Base-by-base conservation (phyloP, 1,140 invertebrate species). In the Leptoteleia sp. region DNA sequence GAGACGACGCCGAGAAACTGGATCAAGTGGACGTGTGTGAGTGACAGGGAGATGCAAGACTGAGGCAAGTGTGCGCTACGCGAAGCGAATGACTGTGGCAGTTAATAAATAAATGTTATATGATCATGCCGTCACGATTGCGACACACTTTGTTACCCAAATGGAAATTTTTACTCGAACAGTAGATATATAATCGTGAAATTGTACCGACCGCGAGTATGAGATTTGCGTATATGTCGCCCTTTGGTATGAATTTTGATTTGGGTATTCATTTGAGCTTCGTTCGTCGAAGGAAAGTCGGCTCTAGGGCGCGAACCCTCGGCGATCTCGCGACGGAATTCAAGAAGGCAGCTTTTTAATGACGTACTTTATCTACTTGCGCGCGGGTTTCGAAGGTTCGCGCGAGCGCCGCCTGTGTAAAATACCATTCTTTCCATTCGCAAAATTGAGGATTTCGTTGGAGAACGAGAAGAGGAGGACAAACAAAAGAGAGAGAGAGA, bases 361-460 rank as follows among this genome's bases (percentile, higher is more conserved):
- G 1, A 5, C 19, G 13, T 54, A 40, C 17, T 54, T 55, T 29
- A 29, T 54, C 27, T 57, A 11, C 52, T 45, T 22, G 1, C 1
- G 7, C 27, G 1, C 37, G 0, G 12, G 48, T 29, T 43, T 38
- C 19, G 25, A 59, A 47, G 12, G 54, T 61, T 68, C 35, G 50
- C 27, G 6, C 27, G 61, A 65, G 50, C 31, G 13, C 59, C 29
- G 11, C 61, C 38, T 81, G 43, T 67, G 72, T 81, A 72, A 76
- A 54, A 55, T 62, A 71, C 47, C 31, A 57, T 79, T 64, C 59
- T 77, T 77, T 82, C 33, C 73, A 80, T 76, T 83, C 68, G 81
- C 76, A 64, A 81, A 50, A 80, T 73, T 76, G 54, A 81, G 62
- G 65, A 64, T 83, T 86, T 84, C 68, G 57, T 85, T 85, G 79